Conservation (phyloP, 2,113 vertebrate genomes). For the Epinephelus cyanopodus region DNA sequence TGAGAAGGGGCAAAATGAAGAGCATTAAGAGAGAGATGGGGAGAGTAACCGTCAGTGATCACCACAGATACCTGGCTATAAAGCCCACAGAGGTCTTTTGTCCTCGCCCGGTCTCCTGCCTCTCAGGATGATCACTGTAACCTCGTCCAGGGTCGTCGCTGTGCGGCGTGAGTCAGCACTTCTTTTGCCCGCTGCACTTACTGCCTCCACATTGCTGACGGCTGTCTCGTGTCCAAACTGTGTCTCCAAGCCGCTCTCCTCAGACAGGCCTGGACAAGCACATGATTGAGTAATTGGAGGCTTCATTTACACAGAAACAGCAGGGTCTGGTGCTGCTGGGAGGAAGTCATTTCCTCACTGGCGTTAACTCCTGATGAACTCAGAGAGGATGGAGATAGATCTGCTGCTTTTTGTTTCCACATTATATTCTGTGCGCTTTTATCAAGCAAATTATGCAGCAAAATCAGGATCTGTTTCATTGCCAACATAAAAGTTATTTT, state of each 20-base stretch:
- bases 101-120: conserved; percentile 44
- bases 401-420: not conserved
- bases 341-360: conserved; percentile 37
- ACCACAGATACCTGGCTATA: conserved; percentile 35
- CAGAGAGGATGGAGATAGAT: not conserved
- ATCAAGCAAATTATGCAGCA: not conserved
- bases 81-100: conserved; percentile 45
- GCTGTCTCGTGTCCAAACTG: conserved; percentile 31
- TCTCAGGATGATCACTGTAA: conserved; percentile 47
- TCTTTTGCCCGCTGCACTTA: conserved; percentile 14
- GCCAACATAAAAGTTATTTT: too few species aligned
- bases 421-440: not conserved
- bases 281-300: conserved; percentile 20
- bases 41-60: conserved; percentile 51
- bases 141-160: conserved; percentile 37
- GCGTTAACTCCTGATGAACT: conserved; percentile 47
- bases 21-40: conserved; percentile 53
- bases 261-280: conserved; percentile 6
- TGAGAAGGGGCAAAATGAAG: conserved; percentile 51
- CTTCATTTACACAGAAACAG: conserved; percentile 36
- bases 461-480: not conserved
- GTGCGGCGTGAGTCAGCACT: conserved; percentile 60
- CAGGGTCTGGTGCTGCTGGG: conserved; percentile 15
- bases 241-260: conserved; percentile 14
- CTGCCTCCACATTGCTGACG: conserved; percentile 27